Conservation (phyloP, 2,797 vertebrate species). For the Sebastes reedi region DNA sequence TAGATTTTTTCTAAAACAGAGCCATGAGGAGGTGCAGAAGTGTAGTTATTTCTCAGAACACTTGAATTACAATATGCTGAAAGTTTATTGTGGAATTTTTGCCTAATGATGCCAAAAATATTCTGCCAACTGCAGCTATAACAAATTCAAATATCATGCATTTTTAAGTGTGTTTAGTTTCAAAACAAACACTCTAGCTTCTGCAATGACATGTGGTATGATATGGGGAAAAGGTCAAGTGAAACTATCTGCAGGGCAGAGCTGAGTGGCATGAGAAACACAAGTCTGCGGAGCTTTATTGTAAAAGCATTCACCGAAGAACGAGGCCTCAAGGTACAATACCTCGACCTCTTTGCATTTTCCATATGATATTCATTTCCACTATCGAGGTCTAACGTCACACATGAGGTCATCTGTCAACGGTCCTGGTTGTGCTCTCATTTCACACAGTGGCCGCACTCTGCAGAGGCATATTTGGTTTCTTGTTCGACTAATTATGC, state of each 20-base stretch:
- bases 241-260: constrained; percentile 36
- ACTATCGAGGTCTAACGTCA: constrained; percentile 1
- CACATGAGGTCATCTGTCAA: constrained; percentile 43
- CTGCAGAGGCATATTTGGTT: constrained; percentile 55
- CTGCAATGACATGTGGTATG: neutral
- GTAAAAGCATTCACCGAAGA: constrained; percentile 8
- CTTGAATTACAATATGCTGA: too few species aligned
- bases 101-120: too few species aligned
- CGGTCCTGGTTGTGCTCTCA: constrained; percentile 7
- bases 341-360: constrained; percentile 3
- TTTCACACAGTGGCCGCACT: constrained; percentile 29
- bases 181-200: neutral
- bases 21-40: too few species aligned
- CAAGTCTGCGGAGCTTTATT: constrained; percentile 21
- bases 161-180: neutral
- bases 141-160: neutral
- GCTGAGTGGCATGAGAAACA: constrained; percentile 39
- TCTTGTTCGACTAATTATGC: constrained; percentile 43
- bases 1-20: too few species aligned
- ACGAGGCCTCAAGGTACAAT: constrained; percentile 12
- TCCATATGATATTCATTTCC: constrained; percentile 39
- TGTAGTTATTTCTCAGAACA: too few species aligned
- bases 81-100: too few species aligned
- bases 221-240: constrained; percentile 17
- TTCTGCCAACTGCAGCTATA: neutral